Base-by-base conservation (phyloP, 2,888 invertebrate genomes). In the Nezara viridula region DNA sequence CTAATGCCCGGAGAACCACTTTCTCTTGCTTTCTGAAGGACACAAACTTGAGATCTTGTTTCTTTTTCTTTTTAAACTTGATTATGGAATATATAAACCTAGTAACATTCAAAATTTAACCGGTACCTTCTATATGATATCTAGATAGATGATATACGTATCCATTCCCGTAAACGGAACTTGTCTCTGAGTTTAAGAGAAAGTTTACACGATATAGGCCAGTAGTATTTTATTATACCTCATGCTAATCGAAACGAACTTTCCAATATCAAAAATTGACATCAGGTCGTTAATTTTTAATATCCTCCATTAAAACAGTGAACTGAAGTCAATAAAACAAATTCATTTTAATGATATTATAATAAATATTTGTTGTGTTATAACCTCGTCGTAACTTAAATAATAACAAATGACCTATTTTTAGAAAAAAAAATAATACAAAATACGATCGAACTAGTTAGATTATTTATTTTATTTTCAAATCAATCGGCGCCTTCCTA, bases 11-110 rank as follows among this genome's bases (percentile, higher is more conserved):
- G 6, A 21, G 66, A 73, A 73, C 32, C 32, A 73, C 66, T 73
- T 37, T 73, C 66, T 73, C 66, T 21, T 3, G 66, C 66, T 27
- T 73, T 60, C 32, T 73, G 66, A 73, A 73, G 66, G 66, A 73
- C 37, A 5, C 32, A 4, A 19, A 37, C 19, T 19, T 37, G 2
- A 9, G 9, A 37, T 32, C 19, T 9, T 66, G 0, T 32, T 32
- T 66, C 19, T 73, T 37, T 37, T 37, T 37, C 12, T 9, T 12
- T 60, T n/a, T n/a, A n/a, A n/a, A 27, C 60, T 27, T 27, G 14
- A 60, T 4, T 27, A 60, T 60, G 10, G 14, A 14, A 60, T 60
- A 27, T 14, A 60, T 5, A 27, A 60, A 32, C 7, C 19, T 24
- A 19, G 19, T 73, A 37, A 37, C 7, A 27, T 16, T n/a, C 44